phyloP scores from a whole-genome alignment of 1,140 invertebrate species.

The Catajapyx aquilonaris region DNA sequence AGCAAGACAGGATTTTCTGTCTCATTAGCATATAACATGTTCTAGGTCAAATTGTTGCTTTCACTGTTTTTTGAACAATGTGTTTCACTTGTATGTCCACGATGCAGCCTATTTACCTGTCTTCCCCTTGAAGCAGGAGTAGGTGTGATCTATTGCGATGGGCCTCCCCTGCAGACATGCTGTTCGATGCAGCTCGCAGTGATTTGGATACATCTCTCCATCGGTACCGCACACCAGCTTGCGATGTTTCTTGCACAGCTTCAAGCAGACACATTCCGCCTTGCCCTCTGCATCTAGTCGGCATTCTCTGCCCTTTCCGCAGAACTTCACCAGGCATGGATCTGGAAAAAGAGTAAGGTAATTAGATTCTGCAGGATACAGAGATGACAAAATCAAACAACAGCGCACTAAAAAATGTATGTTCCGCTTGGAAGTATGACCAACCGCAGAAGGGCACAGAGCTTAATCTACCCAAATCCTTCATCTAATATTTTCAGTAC shows the following conservation, averaged over 20 bases:
- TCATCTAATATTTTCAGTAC: too few relatives aligned
- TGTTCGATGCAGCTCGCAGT: slow-evolving; percentile 49
- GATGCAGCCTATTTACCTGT: background rate
- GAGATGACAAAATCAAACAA: too few relatives aligned
- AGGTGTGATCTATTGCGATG: slow-evolving; percentile 26
- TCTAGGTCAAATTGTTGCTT: too few relatives aligned
- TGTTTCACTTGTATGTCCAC: too few relatives aligned
- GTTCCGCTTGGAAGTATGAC: too few relatives aligned
- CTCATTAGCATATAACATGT: too few relatives aligned
- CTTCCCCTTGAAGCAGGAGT: slow-evolving; percentile 8
- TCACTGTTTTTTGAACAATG: too few relatives aligned
- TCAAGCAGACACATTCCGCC: slow-evolving; percentile 38
- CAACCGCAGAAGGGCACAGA: too few relatives aligned
- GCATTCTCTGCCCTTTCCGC: slow-evolving; percentile 44
- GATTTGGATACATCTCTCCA: slow-evolving; percentile 46
- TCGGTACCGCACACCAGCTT: slow-evolving; percentile 49
- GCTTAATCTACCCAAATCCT: too few relatives aligned
- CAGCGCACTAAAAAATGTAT: too few relatives aligned
- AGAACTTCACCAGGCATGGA: slow-evolving; percentile 39
- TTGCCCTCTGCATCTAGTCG: slow-evolving; percentile 23
- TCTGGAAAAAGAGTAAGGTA: slow-evolving; percentile 24
- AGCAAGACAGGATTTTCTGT: too few relatives aligned
- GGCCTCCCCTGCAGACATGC: slow-evolving; percentile 35
- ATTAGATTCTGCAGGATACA: too few relatives aligned
- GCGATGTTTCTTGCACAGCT: slow-evolving; percentile 29